phyloP scores from a whole-genome alignment of 2,888 invertebrate genomes.

The Luperina nickerlii region DNA sequence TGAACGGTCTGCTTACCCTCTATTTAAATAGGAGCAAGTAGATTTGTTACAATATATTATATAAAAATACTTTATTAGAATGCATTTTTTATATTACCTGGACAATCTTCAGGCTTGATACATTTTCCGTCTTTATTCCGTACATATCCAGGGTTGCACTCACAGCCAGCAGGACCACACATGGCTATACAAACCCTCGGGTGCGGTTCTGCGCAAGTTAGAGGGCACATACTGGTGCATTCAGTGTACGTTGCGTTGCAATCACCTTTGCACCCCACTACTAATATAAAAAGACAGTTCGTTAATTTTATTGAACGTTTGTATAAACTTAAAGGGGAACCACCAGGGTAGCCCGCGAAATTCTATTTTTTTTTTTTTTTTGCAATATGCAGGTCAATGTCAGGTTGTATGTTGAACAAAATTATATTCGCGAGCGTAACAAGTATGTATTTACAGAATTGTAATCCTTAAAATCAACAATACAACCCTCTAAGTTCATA shows the following conservation, averaged over 20 bases:
- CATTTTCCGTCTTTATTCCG: neutral
- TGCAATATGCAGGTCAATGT: neutral
- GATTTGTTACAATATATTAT: too few relatives aligned
- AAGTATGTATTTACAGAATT: too few relatives aligned
- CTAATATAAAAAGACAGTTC: neutral
- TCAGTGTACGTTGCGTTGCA: neutral
- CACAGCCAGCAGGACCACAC: slow-evolving; percentile 59
- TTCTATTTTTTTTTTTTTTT: neutral
- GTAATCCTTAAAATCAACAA: too few relatives aligned
- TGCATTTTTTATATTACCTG: slow-evolving; percentile 15
- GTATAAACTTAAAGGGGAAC: too few relatives aligned
- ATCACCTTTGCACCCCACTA: slow-evolving; percentile 5
- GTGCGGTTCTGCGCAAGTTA: neutral
- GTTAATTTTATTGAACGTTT: neutral
- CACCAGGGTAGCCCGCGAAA: too few relatives aligned
- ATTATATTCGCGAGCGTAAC: too few relatives aligned
- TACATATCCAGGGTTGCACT: slow-evolving; percentile 60
- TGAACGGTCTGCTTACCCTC: too few relatives aligned
- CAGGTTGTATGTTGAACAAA: neutral
- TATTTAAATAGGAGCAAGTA: too few relatives aligned
- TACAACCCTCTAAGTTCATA: too few relatives aligned
- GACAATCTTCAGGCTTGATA: slow-evolving; percentile 66
- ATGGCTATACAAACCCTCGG: neutral
- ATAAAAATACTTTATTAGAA: too few relatives aligned
- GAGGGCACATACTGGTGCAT: slow-evolving; percentile 5